These are phyloP conservation scores for Tenrec ecaudatus DNA, from an alignment of 2,113 vertebrate genomes.

Conservation along the genomic window DNA sequence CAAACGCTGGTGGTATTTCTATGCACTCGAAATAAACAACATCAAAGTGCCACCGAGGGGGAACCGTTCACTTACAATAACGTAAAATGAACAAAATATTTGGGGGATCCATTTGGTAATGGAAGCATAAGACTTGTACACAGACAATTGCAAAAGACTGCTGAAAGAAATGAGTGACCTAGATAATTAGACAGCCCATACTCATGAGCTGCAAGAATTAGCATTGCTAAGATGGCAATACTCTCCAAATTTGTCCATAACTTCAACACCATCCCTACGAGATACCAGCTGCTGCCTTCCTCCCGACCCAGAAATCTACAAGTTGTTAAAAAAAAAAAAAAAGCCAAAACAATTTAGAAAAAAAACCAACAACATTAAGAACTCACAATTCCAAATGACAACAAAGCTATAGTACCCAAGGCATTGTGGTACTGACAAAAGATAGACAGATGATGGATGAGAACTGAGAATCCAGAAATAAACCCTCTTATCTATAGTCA, in stretches of 20 bases:
- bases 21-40: not conserved
- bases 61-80: not conserved
- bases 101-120: conserved; percentile 43
- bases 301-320: not conserved
- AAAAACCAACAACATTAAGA: not conserved
- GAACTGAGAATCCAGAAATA: conserved; percentile 31
- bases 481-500: not conserved
- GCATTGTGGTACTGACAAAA: not conserved
- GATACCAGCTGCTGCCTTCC: conserved; percentile 28
- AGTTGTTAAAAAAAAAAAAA: not conserved
- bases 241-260: not conserved
- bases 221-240: not conserved
- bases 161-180: conserved; percentile 19
- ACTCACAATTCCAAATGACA: conserved; percentile 14
- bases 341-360: not conserved
- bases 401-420: not conserved
- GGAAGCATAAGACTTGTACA: not conserved
- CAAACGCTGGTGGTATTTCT: conserved; percentile 1
- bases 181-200: not conserved
- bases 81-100: conserved; percentile 11
- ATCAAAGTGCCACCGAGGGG: conserved; percentile 24
- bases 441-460: not conserved
- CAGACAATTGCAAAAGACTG: not conserved
- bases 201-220: not conserved
- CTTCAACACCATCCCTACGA: conserved; percentile 17